A percentile compares a stretch with the other conserved stretches of the same genome.
These are phyloP conservation scores for Drosophila subpulchrella DNA, from an alignment of 1,140 invertebrate genomes.

Conservation along the genomic window DNA sequence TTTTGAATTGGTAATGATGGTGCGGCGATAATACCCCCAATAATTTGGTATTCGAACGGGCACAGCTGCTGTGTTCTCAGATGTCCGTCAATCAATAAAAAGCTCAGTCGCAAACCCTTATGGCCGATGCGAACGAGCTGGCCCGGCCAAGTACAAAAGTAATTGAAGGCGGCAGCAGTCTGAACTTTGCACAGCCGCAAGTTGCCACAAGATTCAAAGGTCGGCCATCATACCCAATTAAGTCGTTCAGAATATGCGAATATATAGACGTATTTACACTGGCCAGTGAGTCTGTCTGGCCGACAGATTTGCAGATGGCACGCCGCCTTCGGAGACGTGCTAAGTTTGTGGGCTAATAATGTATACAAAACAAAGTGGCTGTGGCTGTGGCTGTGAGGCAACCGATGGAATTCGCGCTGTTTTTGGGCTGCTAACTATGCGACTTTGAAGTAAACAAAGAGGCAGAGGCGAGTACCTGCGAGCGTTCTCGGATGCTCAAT, in stretches of 20 bases:
- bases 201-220: slow-evolving; percentile 29
- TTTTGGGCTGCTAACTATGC: slow-evolving; percentile 23
- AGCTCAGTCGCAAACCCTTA: neutral
- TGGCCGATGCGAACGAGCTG: slow-evolving; percentile 3
- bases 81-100: slow-evolving; percentile 35
- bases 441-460: slow-evolving; percentile 35
- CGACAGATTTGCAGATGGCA: slow-evolving; percentile 37
- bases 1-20: slow-evolving; percentile 27
- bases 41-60: slow-evolving; percentile 9
- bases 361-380: slow-evolving; percentile 26
- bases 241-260: slow-evolving; percentile 26
- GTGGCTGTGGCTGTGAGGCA: slow-evolving; percentile 2
- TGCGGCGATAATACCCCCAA: slow-evolving; percentile 16
- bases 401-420: slow-evolving; percentile 6
- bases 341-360: slow-evolving; percentile 30
- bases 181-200: slow-evolving; percentile 43
- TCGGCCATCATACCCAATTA: slow-evolving; percentile 40
- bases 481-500: slow-evolving; percentile 23
- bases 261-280: neutral
- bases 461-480: slow-evolving; percentile 6
- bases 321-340: slow-evolving; percentile 36
- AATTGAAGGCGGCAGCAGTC: slow-evolving; percentile 32
- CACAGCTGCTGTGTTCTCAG: slow-evolving; percentile 53
- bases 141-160: slow-evolving; percentile 18
- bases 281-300: neutral